Evolutionary conservation across 2,113 vertebrate genomes (phyloP), one percentile per base, ranked within the genome.

Genomic region (Clarias gariepinus): DNA sequence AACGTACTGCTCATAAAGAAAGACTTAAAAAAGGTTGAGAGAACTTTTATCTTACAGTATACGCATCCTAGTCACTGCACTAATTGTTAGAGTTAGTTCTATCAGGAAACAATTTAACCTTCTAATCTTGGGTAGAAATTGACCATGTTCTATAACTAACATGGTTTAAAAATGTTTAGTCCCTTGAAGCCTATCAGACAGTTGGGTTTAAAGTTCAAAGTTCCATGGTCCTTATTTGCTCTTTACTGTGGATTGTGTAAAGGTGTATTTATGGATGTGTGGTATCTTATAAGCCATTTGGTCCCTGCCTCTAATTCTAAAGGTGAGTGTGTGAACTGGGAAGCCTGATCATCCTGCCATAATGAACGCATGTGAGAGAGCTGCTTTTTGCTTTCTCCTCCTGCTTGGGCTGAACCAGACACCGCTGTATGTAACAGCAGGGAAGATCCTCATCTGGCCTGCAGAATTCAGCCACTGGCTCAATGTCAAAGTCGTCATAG

Each of bases 381-480:
- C 47, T n/a, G 1, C 25, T 57, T 19, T 86, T 30, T 86, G 74
- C 73, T 64, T 88, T 19, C 41, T 88, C 23, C 36, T 82, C 19
- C 84, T 88, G 4, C 36, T 86, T 0, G 82, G n/a, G 28, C 61
- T 86, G 71, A 47, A 30, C 60, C 80, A 61, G 61, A 16, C 47
- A n/a, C 84, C 53, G 11, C 57, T 23, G 23, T n/a, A 21, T 71
- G 87, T 83, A 1, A 78, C 71, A 23, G 66, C 78, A 78, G 92
- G 91, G 6, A 94, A 94, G 76, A 79, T 94, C 4, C 83, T 94
- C 12, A 89, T 93, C 2, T 95, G 92, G 94, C 93, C 94, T 3
- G 89, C 84, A 5, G 94, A 93, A 21, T 88, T 91, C 89, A 95
- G 94, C 64, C 94, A 95, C 60, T 94, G 93, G 92, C 90, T 95